Base-by-base conservation (phyloP, 1,140 invertebrate genomes). In the Drosophila funebris region DNA sequence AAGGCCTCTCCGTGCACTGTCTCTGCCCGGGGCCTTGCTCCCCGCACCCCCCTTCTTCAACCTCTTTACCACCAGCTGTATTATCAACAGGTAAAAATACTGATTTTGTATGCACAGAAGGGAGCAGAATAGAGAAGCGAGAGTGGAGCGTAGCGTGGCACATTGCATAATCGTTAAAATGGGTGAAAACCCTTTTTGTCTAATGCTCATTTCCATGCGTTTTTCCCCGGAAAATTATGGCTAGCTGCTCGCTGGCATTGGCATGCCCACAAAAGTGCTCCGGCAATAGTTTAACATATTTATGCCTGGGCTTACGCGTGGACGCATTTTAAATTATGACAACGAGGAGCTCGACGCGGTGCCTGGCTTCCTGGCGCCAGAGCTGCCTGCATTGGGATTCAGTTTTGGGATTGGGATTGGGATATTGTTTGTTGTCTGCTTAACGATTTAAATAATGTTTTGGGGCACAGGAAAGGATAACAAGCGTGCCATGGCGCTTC, bases 191-290 rank as follows among this genome's bases (percentile, higher is more conserved):
- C 61, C 61, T 75, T 68, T 76, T 54, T 69, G 57, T 50, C 71
- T 80, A 85, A 85, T 78, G 70, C 66, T 78, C 67, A 85, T 85
- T 85, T 85, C 66, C 77, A 85, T 85, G 83, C 81, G 77, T 62
- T 81, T 81, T 76, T 85, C 54, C 62, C 36, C 57, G 82, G 78
- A 88, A 88, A 87, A 87, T 87, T 76, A 76, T 87, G 81, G 60
- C 46, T 73, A 73, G 16, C 52, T 54, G n/a, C n/a, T n/a, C n/a
- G n/a, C n/a, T n/a, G n/a, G n/a, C 9, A 31, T n/a, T 14, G 20
- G 54, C 37, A 20, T 24, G 16, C 24, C 20, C 53, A 72, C 73
- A 73, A 69, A 69, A 69, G 62, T 76, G 80, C 66, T 48, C 63
- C 33, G 70, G 53, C 43, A 63, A 79, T 79, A 84, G 76, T 80